These are phyloP conservation scores for Crotalus tigris DNA, from an alignment of 2,113 vertebrate species.

Conservation along the genomic window DNA sequence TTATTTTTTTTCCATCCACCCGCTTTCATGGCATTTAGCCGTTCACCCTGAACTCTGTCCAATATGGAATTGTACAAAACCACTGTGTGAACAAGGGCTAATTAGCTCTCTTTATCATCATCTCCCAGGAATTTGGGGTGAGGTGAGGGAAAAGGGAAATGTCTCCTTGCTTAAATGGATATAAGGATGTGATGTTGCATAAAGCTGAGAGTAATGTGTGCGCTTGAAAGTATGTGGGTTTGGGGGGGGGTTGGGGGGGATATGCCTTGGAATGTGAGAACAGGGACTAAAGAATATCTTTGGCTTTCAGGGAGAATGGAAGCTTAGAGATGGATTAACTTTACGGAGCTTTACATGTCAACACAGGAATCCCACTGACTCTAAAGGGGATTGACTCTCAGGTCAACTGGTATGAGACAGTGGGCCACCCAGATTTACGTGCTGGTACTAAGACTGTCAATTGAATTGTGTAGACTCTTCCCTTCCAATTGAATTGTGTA, in stretches of 20 bases:
- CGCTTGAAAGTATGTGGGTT: background rate
- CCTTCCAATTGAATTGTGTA: background rate
- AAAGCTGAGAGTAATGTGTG: background rate
- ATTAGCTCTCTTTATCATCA: background rate
- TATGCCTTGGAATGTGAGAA: background rate
- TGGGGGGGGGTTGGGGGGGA: background rate
- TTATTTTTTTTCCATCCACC: background rate
- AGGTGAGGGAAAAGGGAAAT: accelerated
- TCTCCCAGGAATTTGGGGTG: background rate
- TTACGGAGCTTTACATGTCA: background rate
- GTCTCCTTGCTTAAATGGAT: background rate
- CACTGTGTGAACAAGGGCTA: background rate
- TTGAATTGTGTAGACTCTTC: background rate
- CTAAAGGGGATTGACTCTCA: background rate
- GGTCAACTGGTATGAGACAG: background rate
- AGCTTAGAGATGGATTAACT: background rate
- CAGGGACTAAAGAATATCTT: background rate
- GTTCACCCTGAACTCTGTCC: background rate
- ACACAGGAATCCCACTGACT: background rate
- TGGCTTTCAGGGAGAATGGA: background rate
- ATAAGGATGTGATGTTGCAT: background rate
- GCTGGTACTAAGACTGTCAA: background rate
- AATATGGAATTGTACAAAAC: background rate
- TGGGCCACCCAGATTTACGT: background rate
- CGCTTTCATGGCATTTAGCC: background rate